Percentiles rank a stretch among this genome's conserved stretches.
Conservation (phyloP, 2,113 vertebrate species). For the Calonectris borealis region DNA sequence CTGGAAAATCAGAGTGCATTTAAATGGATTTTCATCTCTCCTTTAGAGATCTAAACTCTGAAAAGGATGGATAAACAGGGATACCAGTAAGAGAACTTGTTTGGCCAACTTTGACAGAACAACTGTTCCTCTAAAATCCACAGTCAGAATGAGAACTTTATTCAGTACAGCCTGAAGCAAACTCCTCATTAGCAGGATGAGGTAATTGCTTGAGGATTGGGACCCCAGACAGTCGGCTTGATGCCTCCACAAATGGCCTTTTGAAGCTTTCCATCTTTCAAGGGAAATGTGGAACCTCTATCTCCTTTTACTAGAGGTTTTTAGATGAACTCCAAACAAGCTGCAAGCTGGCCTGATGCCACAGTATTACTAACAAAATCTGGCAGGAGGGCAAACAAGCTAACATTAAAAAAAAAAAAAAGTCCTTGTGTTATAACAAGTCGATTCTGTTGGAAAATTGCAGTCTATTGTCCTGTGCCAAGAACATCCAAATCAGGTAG, state of each 20-base stretch:
- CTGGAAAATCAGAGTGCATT: background rate
- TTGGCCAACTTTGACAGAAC: background rate
- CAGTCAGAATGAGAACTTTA: background rate
- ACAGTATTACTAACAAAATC: conserved; percentile 55
- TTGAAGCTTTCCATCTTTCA: conserved; percentile 4
- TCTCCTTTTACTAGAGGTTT: conserved; percentile 54
- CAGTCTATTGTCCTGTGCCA: background rate
- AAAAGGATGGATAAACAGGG: background rate
- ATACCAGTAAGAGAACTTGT: background rate
- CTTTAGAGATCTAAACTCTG: background rate
- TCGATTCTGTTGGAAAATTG: conserved; percentile 23
- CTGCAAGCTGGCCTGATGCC: conserved; percentile 28
- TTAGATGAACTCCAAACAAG: conserved; percentile 33
- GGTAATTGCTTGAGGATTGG: conserved; percentile 5
- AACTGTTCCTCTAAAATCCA: background rate
- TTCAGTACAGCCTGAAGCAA: background rate
- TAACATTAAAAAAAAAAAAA: background rate
- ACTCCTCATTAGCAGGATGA: background rate
- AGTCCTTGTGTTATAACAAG: background rate
- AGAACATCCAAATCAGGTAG: conserved; percentile 47
- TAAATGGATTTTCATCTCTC: background rate
- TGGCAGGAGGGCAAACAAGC: conserved; percentile 39
- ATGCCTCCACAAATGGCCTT: conserved; percentile 7
- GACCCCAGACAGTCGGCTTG: background rate
- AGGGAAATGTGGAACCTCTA: conserved; percentile 20